Evolutionary conservation across 1,140 invertebrate species (phyloP).

Genomic region (Solenopsis fugax): DNA sequence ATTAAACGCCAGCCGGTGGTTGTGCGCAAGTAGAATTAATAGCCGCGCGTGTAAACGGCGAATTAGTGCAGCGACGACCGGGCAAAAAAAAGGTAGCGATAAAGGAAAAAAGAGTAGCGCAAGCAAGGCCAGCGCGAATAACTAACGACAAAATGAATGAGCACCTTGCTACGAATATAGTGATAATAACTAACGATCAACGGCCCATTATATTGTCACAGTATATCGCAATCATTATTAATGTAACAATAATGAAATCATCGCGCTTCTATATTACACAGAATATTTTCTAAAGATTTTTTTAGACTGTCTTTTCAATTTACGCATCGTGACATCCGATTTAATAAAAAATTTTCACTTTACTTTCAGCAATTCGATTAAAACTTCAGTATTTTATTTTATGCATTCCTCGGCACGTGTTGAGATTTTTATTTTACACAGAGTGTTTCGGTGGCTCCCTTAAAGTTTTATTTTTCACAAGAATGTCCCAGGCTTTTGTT

Average conservation of each 20-base stretch:
- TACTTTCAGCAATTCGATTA: not conserved
- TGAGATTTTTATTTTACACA: not conserved
- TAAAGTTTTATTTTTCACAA: not conserved
- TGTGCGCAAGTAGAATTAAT: slow-evolving; percentile 59
- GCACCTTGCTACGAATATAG: not conserved
- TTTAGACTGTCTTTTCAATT: not conserved
- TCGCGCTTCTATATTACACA: not conserved
- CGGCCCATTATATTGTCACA: not conserved
- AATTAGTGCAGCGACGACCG: slow-evolving; percentile 45
- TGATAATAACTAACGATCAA: slow-evolving; percentile 28
- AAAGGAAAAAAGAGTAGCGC: slow-evolving; percentile 15
- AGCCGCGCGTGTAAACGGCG: slow-evolving; percentile 59
- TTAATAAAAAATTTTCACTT: not conserved
- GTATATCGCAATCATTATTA: not conserved
- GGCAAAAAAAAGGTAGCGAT: slow-evolving; percentile 10
- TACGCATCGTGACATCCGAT: not conserved
- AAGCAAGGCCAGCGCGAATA: not conserved
- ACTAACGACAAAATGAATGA: slow-evolving; percentile 38
- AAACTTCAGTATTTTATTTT: not conserved
- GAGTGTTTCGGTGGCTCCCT: no score
- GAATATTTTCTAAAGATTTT: not conserved
- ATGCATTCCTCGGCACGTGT: not conserved
- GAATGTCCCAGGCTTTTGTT: no score
- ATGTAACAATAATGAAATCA: not conserved
- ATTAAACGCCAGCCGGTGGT: slow-evolving; percentile 54